phyloP scores from a whole-genome alignment of 35 echinoderm and acorn worm species.

The Ophioderma brevispina region DNA sequence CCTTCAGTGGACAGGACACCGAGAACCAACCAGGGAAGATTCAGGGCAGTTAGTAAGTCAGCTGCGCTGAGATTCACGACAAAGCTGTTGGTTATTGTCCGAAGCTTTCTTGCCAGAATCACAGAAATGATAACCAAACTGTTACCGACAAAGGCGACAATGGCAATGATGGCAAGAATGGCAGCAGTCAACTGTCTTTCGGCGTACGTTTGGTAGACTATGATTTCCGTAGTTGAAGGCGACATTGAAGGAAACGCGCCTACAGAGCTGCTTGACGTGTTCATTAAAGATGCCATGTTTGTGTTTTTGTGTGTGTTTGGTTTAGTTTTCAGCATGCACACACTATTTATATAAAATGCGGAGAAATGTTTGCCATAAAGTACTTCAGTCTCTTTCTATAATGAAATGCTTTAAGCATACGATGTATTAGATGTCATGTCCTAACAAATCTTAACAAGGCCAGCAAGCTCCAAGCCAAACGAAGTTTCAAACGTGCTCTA shows the following conservation, averaged over 20 bases:
- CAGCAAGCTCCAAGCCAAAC: too few relatives aligned
- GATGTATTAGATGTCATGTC: too few relatives aligned
- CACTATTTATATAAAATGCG: too few relatives aligned
- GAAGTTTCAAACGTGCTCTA: too few relatives aligned
- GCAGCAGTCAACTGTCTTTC: neutral
- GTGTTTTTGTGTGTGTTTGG: too few relatives aligned
- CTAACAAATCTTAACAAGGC: too few relatives aligned
- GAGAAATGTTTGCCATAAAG: too few relatives aligned
- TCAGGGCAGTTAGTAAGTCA: constrained; percentile 14
- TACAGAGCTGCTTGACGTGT: too few relatives aligned
- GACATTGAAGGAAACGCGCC: neutral
- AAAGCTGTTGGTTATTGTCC: constrained; percentile 41
- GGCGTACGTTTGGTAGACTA: neutral
- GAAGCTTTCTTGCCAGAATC: constrained; percentile 16
- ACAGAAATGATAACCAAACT: constrained; percentile 48
- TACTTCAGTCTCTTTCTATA: too few relatives aligned
- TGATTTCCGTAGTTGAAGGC: neutral
- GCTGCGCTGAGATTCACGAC: constrained; percentile 46
- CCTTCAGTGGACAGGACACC: neutral
- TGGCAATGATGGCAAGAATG: neutral
- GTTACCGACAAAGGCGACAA: constrained; percentile 39
- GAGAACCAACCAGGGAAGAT: neutral
- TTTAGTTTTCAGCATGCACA: too few relatives aligned
- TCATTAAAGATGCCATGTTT: too few relatives aligned
- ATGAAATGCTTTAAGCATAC: too few relatives aligned